A percentile compares a stretch with the other conserved stretches of the same genome.
These are phyloP conservation scores for Tapera naevia DNA, from an alignment of 2,797 vertebrate species.

Conservation along the genomic window DNA sequence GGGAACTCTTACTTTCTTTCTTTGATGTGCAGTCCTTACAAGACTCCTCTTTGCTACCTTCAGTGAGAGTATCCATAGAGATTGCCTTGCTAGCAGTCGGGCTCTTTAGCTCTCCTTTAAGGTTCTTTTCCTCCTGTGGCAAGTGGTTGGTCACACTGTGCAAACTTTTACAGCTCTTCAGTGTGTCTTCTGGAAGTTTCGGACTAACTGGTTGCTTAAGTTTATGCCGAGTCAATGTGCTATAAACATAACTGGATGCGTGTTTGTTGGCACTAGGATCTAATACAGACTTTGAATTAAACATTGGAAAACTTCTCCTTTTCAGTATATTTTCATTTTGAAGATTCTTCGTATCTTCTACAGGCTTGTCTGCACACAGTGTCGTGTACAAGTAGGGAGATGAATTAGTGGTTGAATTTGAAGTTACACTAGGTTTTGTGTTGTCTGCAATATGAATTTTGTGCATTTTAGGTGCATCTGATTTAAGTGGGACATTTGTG, in stretches of 20 bases:
- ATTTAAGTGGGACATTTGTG: background rate
- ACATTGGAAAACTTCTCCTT: slow-evolving; percentile 83
- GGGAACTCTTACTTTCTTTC: slow-evolving; percentile 76
- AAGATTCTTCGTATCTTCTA: slow-evolving; percentile 69
- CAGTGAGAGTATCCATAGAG: slow-evolving; percentile 81
- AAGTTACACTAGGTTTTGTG: slow-evolving; percentile 30
- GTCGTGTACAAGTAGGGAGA: slow-evolving; percentile 63
- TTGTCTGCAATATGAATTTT: slow-evolving; percentile 40
- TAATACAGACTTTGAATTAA: slow-evolving; percentile 75
- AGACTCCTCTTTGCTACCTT: slow-evolving; percentile 72
- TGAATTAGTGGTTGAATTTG: slow-evolving; percentile 16
- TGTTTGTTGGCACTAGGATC: slow-evolving; percentile 73
- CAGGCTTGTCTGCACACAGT: slow-evolving; percentile 56
- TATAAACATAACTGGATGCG: slow-evolving; percentile 77
- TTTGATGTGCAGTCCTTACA: slow-evolving; percentile 66
- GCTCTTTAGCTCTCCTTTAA: slow-evolving; percentile 74
- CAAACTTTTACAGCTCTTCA: slow-evolving; percentile 73
- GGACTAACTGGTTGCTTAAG: slow-evolving; percentile 73
- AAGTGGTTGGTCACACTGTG: slow-evolving; percentile 65
- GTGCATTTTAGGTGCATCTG: slow-evolving; percentile 48
- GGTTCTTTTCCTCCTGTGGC: slow-evolving; percentile 76
- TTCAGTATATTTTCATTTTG: slow-evolving; percentile 81
- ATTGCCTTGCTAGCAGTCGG: slow-evolving; percentile 77
- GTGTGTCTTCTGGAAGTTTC: slow-evolving; percentile 60
- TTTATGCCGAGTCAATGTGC: slow-evolving; percentile 81